Conservation (phyloP, 2,888 invertebrate genomes). For the Lithophane ornitopus region DNA sequence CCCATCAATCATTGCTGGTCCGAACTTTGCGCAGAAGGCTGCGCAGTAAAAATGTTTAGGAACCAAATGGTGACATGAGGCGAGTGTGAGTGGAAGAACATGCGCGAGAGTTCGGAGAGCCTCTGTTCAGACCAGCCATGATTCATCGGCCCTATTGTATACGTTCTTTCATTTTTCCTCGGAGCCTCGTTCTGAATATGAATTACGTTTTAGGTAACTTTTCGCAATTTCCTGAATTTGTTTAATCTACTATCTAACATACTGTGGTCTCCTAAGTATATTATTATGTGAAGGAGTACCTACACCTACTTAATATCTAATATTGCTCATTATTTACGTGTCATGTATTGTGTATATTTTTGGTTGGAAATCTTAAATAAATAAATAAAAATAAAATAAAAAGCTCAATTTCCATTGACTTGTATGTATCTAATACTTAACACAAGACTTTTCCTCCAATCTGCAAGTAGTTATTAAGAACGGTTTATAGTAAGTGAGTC, state of each 20-base stretch:
- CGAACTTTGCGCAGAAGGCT: neutral
- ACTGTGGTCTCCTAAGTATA: no score
- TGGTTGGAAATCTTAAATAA: neutral
- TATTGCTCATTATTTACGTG: neutral
- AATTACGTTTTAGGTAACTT: neutral
- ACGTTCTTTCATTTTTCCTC: neutral
- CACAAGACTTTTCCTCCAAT: neutral
- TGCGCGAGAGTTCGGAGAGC: no score
- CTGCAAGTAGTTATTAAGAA: neutral
- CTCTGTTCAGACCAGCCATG: neutral
- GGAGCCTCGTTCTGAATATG: neutral
- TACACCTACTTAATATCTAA: neutral
- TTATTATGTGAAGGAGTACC: neutral
- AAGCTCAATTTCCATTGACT: neutral
- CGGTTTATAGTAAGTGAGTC: neutral
- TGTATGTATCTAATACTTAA: neutral
- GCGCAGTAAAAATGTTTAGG: neutral
- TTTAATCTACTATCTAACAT: no score
- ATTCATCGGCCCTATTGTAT: neutral
- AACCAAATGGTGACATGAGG: no score
- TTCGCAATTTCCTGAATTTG: neutral
- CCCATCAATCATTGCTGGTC: neutral
- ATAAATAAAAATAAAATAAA: neutral
- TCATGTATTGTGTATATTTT: neutral
- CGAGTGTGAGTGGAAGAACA: no score